Evolutionary conservation across 2,113 vertebrate genomes (phyloP), one percentile per base, ranked within the genome.

Genomic region (Gadus macrocephalus): DNA sequence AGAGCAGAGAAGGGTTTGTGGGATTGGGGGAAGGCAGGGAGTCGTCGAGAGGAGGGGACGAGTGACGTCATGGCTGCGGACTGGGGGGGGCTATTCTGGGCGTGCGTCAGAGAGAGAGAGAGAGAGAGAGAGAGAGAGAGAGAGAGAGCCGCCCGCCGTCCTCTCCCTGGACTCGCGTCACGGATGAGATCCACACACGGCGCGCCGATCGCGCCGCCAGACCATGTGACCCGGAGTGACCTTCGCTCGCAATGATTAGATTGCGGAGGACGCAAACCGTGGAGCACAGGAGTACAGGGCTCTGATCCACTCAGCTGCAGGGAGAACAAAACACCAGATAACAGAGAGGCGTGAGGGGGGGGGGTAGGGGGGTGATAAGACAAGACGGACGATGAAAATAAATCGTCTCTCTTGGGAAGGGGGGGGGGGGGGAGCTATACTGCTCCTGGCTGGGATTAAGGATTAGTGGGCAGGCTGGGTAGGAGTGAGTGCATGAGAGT

Each of bases 401-500:
- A 35, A 35, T 35, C 31, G 31, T 35, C 31, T 35, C 31, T 35
- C 6, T n/a, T 15, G 63, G 35, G 62, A 28, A 15, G 35, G 63
- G 38, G 28, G 6, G 5, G 1, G 15, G 68, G 74, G 76, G 71
- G 71, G 65, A 70, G 42, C 42, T 14, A 14, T 49, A 14, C 12
- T 9, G 8, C 42, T 49, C 8, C 22, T 74, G 82, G 85, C 86
- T 81, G 84, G 84, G 79, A 85, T 82, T 73, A 80, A 85, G 61
- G 61, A 62, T 58, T 58, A 58, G 55, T 58, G 55, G 55, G 19
- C n/a, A 22, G 61, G 61, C 12, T 19, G 20, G 22, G n/a, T 22
- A 61, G 89, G 87, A 90, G 88, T 89, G 89, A 83, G 81, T 84
- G 84, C 81, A 81, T 81, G 75, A 82, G 81, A 87, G 79, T 84